phyloP scores from a whole-genome alignment of 2,113 vertebrate genomes.

The Steatornis caripensis region DNA sequence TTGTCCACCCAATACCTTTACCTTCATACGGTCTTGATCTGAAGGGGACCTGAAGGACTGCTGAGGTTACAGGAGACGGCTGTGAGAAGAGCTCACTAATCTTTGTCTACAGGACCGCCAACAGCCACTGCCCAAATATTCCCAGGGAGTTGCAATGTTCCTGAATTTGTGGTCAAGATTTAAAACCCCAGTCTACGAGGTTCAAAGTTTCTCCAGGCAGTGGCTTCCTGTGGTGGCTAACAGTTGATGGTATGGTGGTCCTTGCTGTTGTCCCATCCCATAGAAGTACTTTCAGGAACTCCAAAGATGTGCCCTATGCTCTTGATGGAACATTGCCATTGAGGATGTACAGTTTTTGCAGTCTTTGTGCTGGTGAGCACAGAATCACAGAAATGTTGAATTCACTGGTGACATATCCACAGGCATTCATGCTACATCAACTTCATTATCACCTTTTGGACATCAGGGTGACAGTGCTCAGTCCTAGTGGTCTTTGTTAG shows the following conservation, averaged over 20 bases:
- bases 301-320: accelerated
- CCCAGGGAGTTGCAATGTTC: not conserved
- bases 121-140: not conserved
- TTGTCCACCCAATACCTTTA: not conserved
- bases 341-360: not conserved
- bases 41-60: not conserved
- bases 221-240: not conserved
- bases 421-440: not conserved
- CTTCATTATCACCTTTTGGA: not conserved
- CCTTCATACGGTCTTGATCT: not conserved
- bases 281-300: not conserved
- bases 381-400: not conserved
- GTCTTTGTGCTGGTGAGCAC: not conserved
- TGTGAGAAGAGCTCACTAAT: not conserved
- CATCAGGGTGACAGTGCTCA: not conserved
- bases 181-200: not conserved
- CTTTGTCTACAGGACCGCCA: not conserved
- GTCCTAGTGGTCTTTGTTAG: not conserved
- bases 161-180: not conserved
- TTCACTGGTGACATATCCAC: not conserved
- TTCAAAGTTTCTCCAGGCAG: not conserved
- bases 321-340: not conserved
- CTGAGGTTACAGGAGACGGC: not conserved
- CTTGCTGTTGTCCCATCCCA: not conserved
- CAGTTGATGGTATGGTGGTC: not conserved